Evolutionary conservation across 2,113 vertebrate genomes (phyloP).

Genomic region (Ictidomys tridecemlineatus): DNA sequence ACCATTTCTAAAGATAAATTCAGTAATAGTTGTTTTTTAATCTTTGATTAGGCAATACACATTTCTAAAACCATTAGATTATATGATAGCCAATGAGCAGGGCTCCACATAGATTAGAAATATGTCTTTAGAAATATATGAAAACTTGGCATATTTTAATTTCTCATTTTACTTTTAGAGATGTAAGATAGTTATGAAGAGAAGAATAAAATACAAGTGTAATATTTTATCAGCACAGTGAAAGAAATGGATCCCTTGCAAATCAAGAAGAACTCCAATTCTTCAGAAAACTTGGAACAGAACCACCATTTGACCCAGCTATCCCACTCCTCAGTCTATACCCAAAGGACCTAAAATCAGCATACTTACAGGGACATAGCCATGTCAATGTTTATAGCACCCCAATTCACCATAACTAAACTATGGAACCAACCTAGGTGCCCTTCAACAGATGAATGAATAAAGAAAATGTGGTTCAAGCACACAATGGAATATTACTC

Average conservation of each 20-base stretch:
- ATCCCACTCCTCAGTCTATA: too few relatives aligned
- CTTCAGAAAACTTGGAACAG: too few relatives aligned
- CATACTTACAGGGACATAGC: too few relatives aligned
- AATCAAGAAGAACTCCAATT: neutral
- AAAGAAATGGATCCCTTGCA: neutral
- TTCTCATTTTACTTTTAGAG: neutral
- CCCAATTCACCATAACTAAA: too few relatives aligned
- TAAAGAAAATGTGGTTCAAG: too few relatives aligned
- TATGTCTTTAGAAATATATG: neutral
- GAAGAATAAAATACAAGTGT: neutral
- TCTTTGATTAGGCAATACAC: neutral
- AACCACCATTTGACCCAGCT: too few relatives aligned
- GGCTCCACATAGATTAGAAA: neutral
- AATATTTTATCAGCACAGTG: neutral
- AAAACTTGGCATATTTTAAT: neutral
- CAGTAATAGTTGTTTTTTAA: neutral
- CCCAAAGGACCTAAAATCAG: too few relatives aligned
- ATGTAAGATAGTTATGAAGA: neutral
- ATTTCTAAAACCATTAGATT: neutral
- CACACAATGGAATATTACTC: too few relatives aligned
- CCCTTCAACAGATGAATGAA: too few relatives aligned
- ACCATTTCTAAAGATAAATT: neutral
- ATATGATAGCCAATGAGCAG: neutral
- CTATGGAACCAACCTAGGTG: too few relatives aligned
- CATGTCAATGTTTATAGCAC: too few relatives aligned